Conservation (phyloP, 2,888 invertebrate genomes). For the Polydrusus pterygomalis region DNA sequence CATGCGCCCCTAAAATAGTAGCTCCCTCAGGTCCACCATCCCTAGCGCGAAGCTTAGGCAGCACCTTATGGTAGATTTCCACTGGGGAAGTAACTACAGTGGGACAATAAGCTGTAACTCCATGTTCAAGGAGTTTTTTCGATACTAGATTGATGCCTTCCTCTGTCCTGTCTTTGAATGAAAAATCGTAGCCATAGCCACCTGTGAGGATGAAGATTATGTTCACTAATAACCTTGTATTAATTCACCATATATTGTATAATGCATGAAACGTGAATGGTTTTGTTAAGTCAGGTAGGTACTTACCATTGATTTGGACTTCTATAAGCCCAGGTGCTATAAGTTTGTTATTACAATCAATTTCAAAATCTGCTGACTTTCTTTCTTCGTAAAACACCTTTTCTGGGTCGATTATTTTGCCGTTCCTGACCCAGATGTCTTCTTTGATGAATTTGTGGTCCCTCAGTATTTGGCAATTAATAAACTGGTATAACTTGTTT, state of each 20-base stretch:
- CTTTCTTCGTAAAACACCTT: conserved; percentile 93
- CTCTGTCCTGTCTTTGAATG: conserved; percentile 81
- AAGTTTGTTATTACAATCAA: conserved; percentile 87
- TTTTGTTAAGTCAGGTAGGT: no score
- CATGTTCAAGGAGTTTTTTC: conserved; percentile 86
- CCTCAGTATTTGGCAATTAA: conserved; percentile 87
- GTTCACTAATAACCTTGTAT: no score
- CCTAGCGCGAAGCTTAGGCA: conserved; percentile 83
- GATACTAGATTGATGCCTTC: conserved; percentile 85
- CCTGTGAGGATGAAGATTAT: conserved; percentile 75
- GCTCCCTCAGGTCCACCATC: conserved; percentile 87
- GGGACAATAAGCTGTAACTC: conserved; percentile 98
- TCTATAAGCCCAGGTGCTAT: conserved; percentile 98
- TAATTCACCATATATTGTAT: no score
- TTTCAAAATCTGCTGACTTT: conserved; percentile 79
- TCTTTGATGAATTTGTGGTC: conserved; percentile 84
- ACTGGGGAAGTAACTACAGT: conserved; percentile 94
- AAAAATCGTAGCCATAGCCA: conserved; percentile 95
- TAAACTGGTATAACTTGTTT: conserved; percentile 75
- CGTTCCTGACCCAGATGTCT: conserved; percentile 92
- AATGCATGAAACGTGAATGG: no score
- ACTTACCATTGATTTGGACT: conserved; percentile 96
- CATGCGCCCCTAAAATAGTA: conserved; percentile 90
- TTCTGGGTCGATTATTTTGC: conserved; percentile 92
- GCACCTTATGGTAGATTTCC: conserved; percentile 85